Evolutionary conservation across 2,113 vertebrate genomes (phyloP).

Genomic region (Eubucco bourcierii): DNA sequence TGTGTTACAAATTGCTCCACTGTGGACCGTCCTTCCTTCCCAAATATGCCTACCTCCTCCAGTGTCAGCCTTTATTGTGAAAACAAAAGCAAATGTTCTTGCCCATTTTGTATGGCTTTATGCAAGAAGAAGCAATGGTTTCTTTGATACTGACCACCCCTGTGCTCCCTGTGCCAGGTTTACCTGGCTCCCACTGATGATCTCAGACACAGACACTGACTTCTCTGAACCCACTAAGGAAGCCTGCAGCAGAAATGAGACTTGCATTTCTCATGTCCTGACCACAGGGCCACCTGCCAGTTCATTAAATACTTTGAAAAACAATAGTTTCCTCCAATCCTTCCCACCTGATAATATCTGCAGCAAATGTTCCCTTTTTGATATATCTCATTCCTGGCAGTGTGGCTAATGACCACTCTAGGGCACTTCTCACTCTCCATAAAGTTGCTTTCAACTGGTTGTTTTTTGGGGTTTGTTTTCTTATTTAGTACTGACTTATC

Average conservation of each 20-base stretch:
- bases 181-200: neutral
- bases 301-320: slow-evolving; percentile 18
- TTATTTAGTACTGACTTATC: neutral
- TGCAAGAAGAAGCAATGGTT: neutral
- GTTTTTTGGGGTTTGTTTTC: neutral
- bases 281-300: slow-evolving; percentile 15
- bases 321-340: neutral
- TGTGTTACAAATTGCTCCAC: slow-evolving; percentile 8
- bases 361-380: slow-evolving; percentile 11
- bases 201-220: neutral
- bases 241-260: neutral
- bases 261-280: neutral
- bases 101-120: slow-evolving; percentile 22
- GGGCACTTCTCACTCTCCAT: slow-evolving; percentile 1
- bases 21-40: slow-evolving; percentile 27
- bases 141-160: neutral
- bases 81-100: slow-evolving; percentile 62
- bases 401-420: slow-evolving; percentile 29
- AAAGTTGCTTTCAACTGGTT: slow-evolving; percentile 29
- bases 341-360: slow-evolving; percentile 34
- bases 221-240: neutral
- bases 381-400: neutral
- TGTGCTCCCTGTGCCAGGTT: neutral
- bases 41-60: neutral
- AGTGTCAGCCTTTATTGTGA: slow-evolving; percentile 35